Base-by-base conservation (phyloP, 2,888 invertebrate genomes). In the Sesia bembeciformis region DNA sequence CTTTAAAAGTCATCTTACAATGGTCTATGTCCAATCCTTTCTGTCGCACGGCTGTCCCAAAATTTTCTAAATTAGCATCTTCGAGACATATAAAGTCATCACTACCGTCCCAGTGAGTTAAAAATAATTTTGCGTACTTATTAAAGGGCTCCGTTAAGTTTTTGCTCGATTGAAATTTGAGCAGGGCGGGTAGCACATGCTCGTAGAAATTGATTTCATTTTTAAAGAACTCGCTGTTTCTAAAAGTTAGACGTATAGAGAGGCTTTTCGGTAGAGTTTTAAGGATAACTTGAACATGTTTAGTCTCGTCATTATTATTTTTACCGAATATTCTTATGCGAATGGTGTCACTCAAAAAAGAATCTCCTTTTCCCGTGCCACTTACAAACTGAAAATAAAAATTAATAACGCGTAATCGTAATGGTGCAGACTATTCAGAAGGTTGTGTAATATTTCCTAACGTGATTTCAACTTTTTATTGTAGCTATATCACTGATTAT, bases 131-230 rank as follows among this genome's bases (percentile, higher is more conserved):
- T 0, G 86, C 82, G 56, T 86, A 90, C 60, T 91, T 90, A 4
- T 74, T 76, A 49, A 91, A 92, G 0, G 92, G 91, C 4, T 91
- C 83, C n/a, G 68, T 65, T 0, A 85, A 6, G 3, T 72, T 67
- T 61, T 81, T 87, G 2, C 62, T 70, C 0, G 78, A 60, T 63
- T 90, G 88, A 54, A 90, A 91, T 46, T 84, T 68, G 0, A 90
- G 64, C 56, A 92, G 62, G 1, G 63, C 77, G 5, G 90, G 90
- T 59, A 91, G 76, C 3, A 90, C 87, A 58, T 76, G 77, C 46
- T 81, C 78, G 72, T 94, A 95, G 70, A 94, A 94, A 53, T 82
- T 78, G 0, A 93, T 92, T 77, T 95, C 94, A 67, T 94, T 94
- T 58, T 83, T 81, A 66, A 94, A 95, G 71, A 94, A 94, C 52